These are phyloP conservation scores for Procambarus clarkii DNA, from an alignment of 1,140 invertebrate genomes.

Conservation along the genomic window DNA sequence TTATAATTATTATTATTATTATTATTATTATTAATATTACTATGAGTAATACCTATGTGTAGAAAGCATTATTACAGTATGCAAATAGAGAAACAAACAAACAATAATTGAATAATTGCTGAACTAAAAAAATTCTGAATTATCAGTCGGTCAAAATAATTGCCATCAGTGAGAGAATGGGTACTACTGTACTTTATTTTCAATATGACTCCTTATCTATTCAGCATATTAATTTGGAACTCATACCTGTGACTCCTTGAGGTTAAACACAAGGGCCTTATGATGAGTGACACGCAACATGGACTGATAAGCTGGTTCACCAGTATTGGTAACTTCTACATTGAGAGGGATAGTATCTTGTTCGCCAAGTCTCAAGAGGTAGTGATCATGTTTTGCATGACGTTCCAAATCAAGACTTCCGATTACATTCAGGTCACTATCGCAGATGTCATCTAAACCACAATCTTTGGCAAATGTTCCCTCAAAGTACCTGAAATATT, in stretches of 20 bases:
- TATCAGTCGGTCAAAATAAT: no score
- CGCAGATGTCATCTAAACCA: constrained; percentile 91
- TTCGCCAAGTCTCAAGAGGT: constrained; percentile 83
- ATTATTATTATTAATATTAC: no score
- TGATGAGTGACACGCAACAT: constrained; percentile 89
- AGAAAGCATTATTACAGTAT: no score
- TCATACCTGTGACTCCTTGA: constrained; percentile 74
- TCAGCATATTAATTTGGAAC: not conserved
- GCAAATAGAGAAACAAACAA: no score
- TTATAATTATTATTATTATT: no score
- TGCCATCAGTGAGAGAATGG: no score
- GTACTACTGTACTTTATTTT: no score
- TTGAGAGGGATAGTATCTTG: constrained; percentile 86
- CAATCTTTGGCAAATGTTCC: constrained; percentile 95
- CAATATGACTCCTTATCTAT: not conserved
- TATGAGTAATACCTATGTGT: no score
- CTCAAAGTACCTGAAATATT: constrained; percentile 83
- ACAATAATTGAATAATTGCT: no score
- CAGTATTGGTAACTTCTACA: constrained; percentile 85
- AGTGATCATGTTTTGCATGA: not conserved
- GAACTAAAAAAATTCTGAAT: no score
- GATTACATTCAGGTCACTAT: constrained; percentile 87
- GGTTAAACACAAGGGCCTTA: constrained; percentile 86
- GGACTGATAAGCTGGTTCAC: constrained; percentile 94
- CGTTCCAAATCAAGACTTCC: constrained; percentile 74